Evolutionary conservation across 2,888 invertebrate species (phyloP).

Genomic region (Nowickia ferox): DNA sequence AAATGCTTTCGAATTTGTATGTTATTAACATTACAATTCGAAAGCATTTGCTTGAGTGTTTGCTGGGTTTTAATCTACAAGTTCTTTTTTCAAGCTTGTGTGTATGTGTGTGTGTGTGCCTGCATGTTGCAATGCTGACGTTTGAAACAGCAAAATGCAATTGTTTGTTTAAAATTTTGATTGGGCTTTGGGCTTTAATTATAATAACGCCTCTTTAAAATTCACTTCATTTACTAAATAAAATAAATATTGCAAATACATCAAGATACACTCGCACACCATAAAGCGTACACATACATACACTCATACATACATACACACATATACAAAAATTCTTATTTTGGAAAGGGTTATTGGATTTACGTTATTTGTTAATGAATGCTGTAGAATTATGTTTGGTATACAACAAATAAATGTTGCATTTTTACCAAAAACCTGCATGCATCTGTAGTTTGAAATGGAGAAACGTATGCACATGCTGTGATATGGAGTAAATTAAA

Average conservation of each 20-base stretch:
- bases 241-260: constrained; percentile 50
- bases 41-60: neutral
- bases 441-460: neutral
- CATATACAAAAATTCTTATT: neutral
- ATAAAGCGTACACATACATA: neutral
- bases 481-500: constrained; percentile 61
- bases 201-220: constrained; percentile 66
- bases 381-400: neutral
- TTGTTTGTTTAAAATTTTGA: constrained; percentile 70
- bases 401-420: neutral
- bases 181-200: constrained; percentile 67
- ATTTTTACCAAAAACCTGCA: constrained; percentile 1
- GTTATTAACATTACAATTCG: too few relatives aligned
- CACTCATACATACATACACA: neutral
- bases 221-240: constrained; percentile 45
- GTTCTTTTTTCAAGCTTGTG: neutral
- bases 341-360: neutral
- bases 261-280: constrained; percentile 13
- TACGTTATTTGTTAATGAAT: constrained; percentile 45
- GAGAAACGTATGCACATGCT: constrained; percentile 13
- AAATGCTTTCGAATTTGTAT: neutral
- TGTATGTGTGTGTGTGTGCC: neutral
- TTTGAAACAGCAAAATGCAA: constrained; percentile 64
- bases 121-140: constrained; percentile 59
- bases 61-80: neutral